Percentiles rank a stretch among this genome's conserved stretches.
Conservation (phyloP, 92 coral and sea anemone genomes). For the Anthopleura xanthogrammica region DNA sequence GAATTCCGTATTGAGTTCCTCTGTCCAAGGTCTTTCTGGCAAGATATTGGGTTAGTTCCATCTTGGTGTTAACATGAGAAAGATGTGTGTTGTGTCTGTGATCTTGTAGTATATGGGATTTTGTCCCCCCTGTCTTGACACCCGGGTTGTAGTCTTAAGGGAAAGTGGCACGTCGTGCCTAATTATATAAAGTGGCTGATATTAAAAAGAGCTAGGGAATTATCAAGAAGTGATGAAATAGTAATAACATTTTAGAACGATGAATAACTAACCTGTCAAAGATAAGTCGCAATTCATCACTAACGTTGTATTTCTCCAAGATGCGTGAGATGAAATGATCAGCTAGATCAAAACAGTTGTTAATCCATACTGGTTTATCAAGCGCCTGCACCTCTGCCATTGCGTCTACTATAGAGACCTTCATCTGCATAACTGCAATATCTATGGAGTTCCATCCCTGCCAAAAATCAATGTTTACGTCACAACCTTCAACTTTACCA, state of each 20-base stretch:
- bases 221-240: slow-evolving; percentile 17
- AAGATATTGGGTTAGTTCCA: slow-evolving; percentile 44
- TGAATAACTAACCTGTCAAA: slow-evolving; percentile 54
- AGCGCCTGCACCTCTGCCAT: slow-evolving; percentile 47
- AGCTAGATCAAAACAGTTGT: slow-evolving; percentile 42
- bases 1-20: slow-evolving; percentile 15
- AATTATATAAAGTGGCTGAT: slow-evolving; percentile 37
- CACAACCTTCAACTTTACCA: slow-evolving; percentile 5
- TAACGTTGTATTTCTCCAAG: slow-evolving; percentile 37
- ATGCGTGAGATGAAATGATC: slow-evolving; percentile 39
- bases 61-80: slow-evolving; percentile 44
- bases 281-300: slow-evolving; percentile 44
- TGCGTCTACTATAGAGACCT: slow-evolving; percentile 39
- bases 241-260: slow-evolving; percentile 11
- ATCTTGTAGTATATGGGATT: slow-evolving; percentile 41
- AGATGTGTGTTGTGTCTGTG: slow-evolving; percentile 46
- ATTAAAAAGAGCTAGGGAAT: too few species aligned
- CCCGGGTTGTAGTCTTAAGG: slow-evolving; percentile 44
- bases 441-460: slow-evolving; percentile 3
- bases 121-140: slow-evolving; percentile 21
- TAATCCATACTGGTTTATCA: slow-evolving; percentile 49
- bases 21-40: slow-evolving; percentile 41
- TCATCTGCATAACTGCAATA: slow-evolving; percentile 6
- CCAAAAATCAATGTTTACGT: slow-evolving; percentile 1
- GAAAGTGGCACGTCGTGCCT: slow-evolving; percentile 53